Base-by-base conservation (phyloP, 2,113 vertebrate genomes). In the Delphinus delphis region DNA sequence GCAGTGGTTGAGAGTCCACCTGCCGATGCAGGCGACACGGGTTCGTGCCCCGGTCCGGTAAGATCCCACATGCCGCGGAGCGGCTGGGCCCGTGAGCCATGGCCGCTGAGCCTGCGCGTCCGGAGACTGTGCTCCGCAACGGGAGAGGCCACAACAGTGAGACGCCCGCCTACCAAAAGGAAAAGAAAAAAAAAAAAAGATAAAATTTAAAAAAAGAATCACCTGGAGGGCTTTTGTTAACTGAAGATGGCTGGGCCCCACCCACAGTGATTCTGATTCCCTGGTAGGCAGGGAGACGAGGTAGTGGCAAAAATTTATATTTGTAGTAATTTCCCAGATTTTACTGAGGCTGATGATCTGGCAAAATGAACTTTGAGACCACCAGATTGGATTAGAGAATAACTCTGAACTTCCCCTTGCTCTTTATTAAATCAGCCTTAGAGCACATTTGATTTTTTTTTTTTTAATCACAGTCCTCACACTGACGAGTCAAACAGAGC, bases 231-330 rank as follows among this genome's bases (percentile, higher is more conserved):
- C 8, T 60, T 26, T 50, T 20, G 6, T 68, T 62, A 62, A 20
- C 23, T 14, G 92, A 47, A 25, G 8, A 63, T 25, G 28, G 2
- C 20, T 44, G 23, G 11, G 1, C 7, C 14, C 21, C 20, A 26
- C 8, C 23, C 8, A 20, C 3, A 76, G 8, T 63, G 8, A 50
- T 73, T 63, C 31, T 31, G 38, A 62, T 20, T 44, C n/a, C 8
- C 62, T 20, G 53, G 12, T 23, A 17, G 5, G 12, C 0, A 5
- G 23, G 1, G 17, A 36, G 5, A 53, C 18, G 8, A 23, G 2
- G 7, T 14, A 9, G 26, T 13, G 13, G 21, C n/a, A 36, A 10
- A 1, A 5, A 21, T 28, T 31, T 47, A 2, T 41, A 55, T 53
- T 38, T 58, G 14, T 50, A 28, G 25, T 55, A 82, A 17, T 21